Evolutionary conservation across 2,888 invertebrate genomes (phyloP).

Genomic region (Biston stratarius): DNA sequence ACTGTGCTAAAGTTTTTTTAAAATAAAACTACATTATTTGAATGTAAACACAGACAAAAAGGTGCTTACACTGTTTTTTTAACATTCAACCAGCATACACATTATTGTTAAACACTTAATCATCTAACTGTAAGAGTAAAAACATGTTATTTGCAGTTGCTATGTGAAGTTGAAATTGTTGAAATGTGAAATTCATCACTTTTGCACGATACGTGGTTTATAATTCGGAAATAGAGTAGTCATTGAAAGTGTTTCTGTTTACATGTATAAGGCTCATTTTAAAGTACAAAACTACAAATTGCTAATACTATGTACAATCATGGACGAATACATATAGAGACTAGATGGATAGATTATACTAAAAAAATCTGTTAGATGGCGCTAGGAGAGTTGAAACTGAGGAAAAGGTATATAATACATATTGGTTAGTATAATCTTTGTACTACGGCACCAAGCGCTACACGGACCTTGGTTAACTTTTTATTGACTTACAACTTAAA

Average conservation of each 20-base stretch:
- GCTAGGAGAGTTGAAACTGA: too few species aligned
- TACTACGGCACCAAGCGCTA: too few species aligned
- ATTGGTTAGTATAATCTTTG: too few species aligned
- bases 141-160: background rate
- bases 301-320: background rate
- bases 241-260: constrained; percentile 10
- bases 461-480: too few species aligned
- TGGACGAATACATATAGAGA: too few species aligned
- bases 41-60: background rate
- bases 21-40: background rate
- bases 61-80: background rate
- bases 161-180: background rate
- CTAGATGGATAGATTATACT: too few species aligned
- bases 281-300: constrained; percentile 28
- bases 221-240: constrained; percentile 7
- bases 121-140: background rate
- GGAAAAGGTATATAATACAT: too few species aligned
- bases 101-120: background rate
- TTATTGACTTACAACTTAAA: too few species aligned
- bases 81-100: background rate
- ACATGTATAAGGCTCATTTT: constrained; percentile 21
- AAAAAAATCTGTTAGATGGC: too few species aligned
- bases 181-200: background rate
- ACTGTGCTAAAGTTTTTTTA: background rate
- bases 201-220: background rate